Evolutionary conservation across 2,888 invertebrate species (phyloP), one percentile per base, ranked within the genome.

Genomic region (Prenolepis imparis): DNA sequence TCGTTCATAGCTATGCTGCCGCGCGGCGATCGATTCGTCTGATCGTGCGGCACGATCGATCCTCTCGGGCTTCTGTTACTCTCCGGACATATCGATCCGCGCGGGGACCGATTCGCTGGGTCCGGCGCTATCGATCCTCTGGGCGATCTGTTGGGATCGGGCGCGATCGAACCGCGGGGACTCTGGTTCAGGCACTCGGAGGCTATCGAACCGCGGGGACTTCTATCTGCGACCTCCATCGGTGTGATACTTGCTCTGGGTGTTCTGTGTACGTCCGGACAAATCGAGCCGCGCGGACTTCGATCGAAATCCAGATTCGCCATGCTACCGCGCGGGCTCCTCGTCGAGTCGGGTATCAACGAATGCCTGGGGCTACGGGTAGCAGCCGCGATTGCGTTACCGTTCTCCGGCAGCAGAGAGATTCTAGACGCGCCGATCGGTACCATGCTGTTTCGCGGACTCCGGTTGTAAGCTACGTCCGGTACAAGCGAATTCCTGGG

Each of bases 401-500:
- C 93, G 52, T 94, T 95, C 2, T 95, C 93, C 0, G 93, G 92
- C 77, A 93, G 87, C 64, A 93, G 68, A 0, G 92, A 92, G n/a
- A 89, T 91, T n/a, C 92, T 85, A 15, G 91, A 90, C 8, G 85
- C 88, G 11, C 88, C 82, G 55, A 82, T 36, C 15, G 96, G 96
- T 0, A 96, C 95, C 75, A 96, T 93, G 41, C 96, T 96, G 90
- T 96, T 96, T 70, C 96, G 95, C 0, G 96, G 96, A 90, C 96
- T 96, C 93, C 96, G 91, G 36, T 93, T 94, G 74, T 94, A 93
- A 83, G 92, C 85, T 86, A 92, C 44, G 66, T 96, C 97, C 28
- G 96, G 96, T 32, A 96, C 95, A 64, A 97, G 95, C 12, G 96
- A 96, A 90, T 96, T 96, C 81, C 97, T 95, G 0, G 96, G 96